Evolutionary conservation across 2,797 vertebrate species (phyloP), one percentile per base, ranked within the genome.

Genomic region (Gymnoscopelus braueri): DNA sequence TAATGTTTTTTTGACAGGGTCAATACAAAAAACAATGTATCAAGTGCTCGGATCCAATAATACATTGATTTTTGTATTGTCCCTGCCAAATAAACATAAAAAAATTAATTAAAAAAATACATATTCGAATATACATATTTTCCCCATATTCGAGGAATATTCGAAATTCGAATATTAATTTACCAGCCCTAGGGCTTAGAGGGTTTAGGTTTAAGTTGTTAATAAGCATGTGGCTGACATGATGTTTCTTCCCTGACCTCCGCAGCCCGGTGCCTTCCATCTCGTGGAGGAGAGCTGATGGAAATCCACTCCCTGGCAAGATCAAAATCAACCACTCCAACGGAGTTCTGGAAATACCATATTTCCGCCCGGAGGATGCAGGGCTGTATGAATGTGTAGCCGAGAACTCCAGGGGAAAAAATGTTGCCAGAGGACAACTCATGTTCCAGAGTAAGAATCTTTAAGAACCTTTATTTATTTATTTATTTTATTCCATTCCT

Each of bases 271-370:
- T 98, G 69, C 96, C 96, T 60, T 93, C 94, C 0, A 96, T 98
- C 80, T 94, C 92, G 44, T 98, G 96, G 97, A 92, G 94, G 83
- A 93, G 96, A 91, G 95, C 91, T 0, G 97, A 98, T 57, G 95
- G 96, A 80, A 96, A 94, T 77, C 93, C 95, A 2, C 92, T 98
- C 47, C 94, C 96, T 6, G 93, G 95, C 72, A 98, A 98, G 83
- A 96, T 97, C 74, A 94, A 97, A 84, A 94, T 96, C 61, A 96
- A 96, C 91, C 94, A 93, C 61, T 95, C 95, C 0, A 96, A 90
- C 7, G 96, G 96, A 14, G 94, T 97, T 64, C 92, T 98, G 6
- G 96, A 98, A 89, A 97, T 98, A 83, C 96, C 96, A 63, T 97
- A 97, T 75, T 98, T 98, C 77, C 95, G 96, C 73, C 96, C 96